Evolutionary conservation across 2,888 invertebrate species (phyloP).

Genomic region (Nephrocerus scutellatus): DNA sequence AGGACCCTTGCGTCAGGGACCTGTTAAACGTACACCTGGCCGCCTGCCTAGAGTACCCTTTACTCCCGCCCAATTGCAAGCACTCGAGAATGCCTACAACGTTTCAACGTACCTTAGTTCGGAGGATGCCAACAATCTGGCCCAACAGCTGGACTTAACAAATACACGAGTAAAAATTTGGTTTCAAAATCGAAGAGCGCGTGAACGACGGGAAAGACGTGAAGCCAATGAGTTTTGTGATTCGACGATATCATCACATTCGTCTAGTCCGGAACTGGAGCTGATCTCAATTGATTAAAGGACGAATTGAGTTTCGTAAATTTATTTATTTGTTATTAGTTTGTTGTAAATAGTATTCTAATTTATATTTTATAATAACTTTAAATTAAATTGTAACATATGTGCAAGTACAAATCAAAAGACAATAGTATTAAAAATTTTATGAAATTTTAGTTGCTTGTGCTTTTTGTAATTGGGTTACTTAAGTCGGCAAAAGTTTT

Average conservation of each 20-base stretch:
- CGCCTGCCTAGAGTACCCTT: constrained; percentile 64
- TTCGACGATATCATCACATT: constrained; percentile 41
- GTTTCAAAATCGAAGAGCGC: constrained; percentile 75
- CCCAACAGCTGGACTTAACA: constrained; percentile 55
- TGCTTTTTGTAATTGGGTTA: too few species aligned
- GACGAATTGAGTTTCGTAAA: too few species aligned
- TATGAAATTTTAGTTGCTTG: too few species aligned
- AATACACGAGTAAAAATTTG: constrained; percentile 66
- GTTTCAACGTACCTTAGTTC: constrained; percentile 59
- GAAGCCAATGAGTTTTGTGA: constrained; percentile 40
- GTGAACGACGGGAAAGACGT: constrained; percentile 62
- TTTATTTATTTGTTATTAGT: too few species aligned
- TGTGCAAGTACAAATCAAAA: too few species aligned
- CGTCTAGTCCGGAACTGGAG: constrained; percentile 43
- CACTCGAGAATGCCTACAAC: constrained; percentile 59
- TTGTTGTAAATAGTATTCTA: too few species aligned
- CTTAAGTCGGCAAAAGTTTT: too few species aligned
- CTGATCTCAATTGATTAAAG: constrained; percentile 25
- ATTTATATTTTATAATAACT: too few species aligned
- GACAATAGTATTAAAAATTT: too few species aligned
- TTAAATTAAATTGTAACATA: too few species aligned
- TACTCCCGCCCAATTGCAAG: constrained; percentile 56
- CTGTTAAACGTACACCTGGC: constrained; percentile 53
- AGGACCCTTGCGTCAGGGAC: constrained; percentile 40
- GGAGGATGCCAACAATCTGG: constrained; percentile 57